Evolutionary conservation across 2,797 vertebrate species (phyloP).

Genomic region (Garrulus glandarius): DNA sequence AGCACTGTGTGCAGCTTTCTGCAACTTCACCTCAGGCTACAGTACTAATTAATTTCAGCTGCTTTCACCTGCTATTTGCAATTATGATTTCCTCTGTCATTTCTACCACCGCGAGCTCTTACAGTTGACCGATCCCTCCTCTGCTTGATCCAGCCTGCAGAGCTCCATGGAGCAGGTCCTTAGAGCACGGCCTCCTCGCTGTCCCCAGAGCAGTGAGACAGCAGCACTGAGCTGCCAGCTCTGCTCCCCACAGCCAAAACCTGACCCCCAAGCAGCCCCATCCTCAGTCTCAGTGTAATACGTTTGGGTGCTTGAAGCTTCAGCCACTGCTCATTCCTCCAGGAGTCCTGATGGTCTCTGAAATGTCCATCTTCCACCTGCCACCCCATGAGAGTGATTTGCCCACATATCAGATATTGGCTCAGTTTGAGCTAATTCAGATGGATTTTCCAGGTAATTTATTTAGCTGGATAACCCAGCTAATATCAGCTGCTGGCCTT

Average conservation of each 20-base stretch:
- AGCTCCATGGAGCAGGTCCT: not conserved
- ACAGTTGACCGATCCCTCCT: not conserved
- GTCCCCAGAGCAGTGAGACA: not conserved
- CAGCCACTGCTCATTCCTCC: not conserved
- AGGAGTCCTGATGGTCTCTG: not conserved
- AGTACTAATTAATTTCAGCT: conserved; percentile 10
- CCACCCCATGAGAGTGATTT: not conserved
- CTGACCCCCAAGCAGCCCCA: accelerated
- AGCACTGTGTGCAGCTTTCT: not conserved
- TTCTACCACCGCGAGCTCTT: not conserved
- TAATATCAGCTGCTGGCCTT: not conserved
- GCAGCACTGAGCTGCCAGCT: not conserved
- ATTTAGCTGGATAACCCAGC: not conserved
- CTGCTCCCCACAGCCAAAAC: not conserved
- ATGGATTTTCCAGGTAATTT: not conserved
- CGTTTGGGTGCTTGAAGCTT: not conserved
- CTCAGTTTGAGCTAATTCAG: not conserved
- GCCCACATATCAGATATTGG: not conserved
- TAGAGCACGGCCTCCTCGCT: accelerated
- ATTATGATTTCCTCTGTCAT: not conserved
- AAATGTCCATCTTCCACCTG: not conserved
- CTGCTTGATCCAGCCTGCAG: not conserved
- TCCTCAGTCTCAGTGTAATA: not conserved
- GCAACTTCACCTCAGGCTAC: not conserved
- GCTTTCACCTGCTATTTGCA: not conserved